Percentiles rank a stretch among this genome's conserved stretches.
phyloP scores from a whole-genome alignment of 2,797 vertebrate species.

The Meriones psammophilus region DNA sequence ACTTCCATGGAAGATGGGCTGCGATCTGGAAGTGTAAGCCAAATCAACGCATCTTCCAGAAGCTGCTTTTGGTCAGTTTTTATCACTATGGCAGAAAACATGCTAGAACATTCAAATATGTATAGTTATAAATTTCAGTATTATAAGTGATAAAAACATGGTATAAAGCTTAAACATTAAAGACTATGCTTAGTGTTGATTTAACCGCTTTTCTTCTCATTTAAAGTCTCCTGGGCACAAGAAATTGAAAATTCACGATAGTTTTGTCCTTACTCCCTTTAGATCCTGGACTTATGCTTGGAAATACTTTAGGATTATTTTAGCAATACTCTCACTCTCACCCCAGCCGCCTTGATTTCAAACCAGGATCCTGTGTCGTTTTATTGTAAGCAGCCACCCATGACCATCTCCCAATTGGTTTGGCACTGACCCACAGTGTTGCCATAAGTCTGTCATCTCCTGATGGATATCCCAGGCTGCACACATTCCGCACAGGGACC shows the following conservation, averaged over 20 bases:
- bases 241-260: background rate
- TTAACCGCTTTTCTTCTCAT: conserved; percentile 22
- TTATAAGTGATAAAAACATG: background rate
- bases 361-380: background rate
- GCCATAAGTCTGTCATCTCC: conserved; percentile 74
- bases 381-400: conserved; percentile 3
- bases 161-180: background rate
- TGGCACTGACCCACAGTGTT: background rate
- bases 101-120: background rate
- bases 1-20: too few species aligned
- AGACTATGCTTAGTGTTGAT: background rate
- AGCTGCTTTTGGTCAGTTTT: background rate
- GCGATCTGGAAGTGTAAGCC: background rate
- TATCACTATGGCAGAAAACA: background rate
- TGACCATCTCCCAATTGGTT: background rate
- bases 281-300: background rate
- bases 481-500: conserved; percentile 40
- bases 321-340: background rate
- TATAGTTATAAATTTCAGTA: background rate
- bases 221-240: background rate
- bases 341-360: background rate
- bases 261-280: background rate
- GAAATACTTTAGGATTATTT: background rate
- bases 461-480: conserved; percentile 62
- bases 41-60: background rate